Conservation (phyloP, 2,797 vertebrate species). For the Notolabrus celidotus region DNA sequence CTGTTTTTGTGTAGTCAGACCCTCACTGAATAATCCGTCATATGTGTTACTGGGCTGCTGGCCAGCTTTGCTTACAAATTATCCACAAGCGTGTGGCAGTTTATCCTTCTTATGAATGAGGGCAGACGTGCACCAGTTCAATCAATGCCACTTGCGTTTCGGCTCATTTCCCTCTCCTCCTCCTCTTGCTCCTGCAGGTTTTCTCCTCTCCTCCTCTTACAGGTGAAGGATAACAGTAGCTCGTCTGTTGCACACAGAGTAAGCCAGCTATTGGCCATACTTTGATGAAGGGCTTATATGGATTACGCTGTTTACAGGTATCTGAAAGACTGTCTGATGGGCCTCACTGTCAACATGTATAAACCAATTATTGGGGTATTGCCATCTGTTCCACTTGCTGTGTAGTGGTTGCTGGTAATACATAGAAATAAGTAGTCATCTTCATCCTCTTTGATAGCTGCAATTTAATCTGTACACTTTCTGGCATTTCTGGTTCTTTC, state of each 20-base stretch:
- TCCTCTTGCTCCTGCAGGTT: constrained; percentile 13
- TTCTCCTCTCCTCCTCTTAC: constrained; percentile 30
- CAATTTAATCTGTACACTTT: constrained; percentile 23
- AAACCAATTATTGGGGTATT: constrained; percentile 36
- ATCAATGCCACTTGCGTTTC: constrained; percentile 63
- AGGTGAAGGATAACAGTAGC: constrained; percentile 40
- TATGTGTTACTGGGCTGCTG: constrained; percentile 39
- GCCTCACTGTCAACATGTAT: constrained; percentile 27
- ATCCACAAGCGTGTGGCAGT: constrained; percentile 44
- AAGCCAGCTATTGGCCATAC: constrained; percentile 40
- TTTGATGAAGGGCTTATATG: constrained; percentile 36
- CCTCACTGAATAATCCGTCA: constrained; percentile 19
- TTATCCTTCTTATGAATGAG: constrained; percentile 64
- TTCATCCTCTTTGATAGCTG: constrained; percentile 16
- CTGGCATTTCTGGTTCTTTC: background rate
- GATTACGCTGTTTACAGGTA: constrained; percentile 53
- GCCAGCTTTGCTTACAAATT: constrained; percentile 44
- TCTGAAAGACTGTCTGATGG: constrained; percentile 31
- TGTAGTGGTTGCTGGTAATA: constrained; percentile 31
- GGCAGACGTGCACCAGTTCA: constrained; percentile 49
- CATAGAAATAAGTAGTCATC: constrained; percentile 9
- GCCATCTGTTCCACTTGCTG: background rate
- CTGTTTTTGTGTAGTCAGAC: constrained; percentile 28
- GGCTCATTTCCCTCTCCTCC: constrained; percentile 60
- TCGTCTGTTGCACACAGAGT: constrained; percentile 35